Evolutionary conservation across 2,797 vertebrate species (phyloP), one percentile per base, ranked within the genome.

Genomic region (Muscicapa striata): DNA sequence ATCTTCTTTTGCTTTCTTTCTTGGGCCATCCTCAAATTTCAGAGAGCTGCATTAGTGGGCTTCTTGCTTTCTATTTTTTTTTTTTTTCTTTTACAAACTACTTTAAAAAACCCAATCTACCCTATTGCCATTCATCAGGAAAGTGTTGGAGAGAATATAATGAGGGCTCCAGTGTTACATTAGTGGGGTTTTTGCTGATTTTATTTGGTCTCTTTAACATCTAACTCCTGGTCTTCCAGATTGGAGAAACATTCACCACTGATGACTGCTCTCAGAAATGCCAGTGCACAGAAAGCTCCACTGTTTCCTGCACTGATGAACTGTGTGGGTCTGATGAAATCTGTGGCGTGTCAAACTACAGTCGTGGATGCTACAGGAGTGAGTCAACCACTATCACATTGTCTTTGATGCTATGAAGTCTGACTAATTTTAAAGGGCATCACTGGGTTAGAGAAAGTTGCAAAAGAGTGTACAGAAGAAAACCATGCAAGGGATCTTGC

Each of bases 181-280:
- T 64, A n/a, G 15, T 52, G 6, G 30, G 16, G 0, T 27, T 36
- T 87, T 87, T 45, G 10, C 22, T 87, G 45, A 46, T 55, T 88
- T 81, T 48, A n/a, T 76, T 85, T 84, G 3, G 10, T 57, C 4
- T 24, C 75, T 75, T 64, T 26, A 74, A 91, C 4, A 46, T 80
- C 43, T 79, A 80, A 76, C 20, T 75, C 48, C 45, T 88, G 18
- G 70, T 89, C 58, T 86, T 91, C 29, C 82, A 98, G 97, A 72
- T 85, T 84, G 97, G 97, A 64, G 96, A 98, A 72, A 62, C 6
- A 40, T 97, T 97, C 58, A 75, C 86, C 59, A 96, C 94, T 7
- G 96, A 97, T 18, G 97, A 97, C 63, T 98, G 97, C 76, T 92
- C 94, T 61, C 96, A 97, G 85, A 89, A 9, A 27, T 98, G 97